Conservation (phyloP, 2,797 vertebrate species). For the Fundulus diaphanus region DNA sequence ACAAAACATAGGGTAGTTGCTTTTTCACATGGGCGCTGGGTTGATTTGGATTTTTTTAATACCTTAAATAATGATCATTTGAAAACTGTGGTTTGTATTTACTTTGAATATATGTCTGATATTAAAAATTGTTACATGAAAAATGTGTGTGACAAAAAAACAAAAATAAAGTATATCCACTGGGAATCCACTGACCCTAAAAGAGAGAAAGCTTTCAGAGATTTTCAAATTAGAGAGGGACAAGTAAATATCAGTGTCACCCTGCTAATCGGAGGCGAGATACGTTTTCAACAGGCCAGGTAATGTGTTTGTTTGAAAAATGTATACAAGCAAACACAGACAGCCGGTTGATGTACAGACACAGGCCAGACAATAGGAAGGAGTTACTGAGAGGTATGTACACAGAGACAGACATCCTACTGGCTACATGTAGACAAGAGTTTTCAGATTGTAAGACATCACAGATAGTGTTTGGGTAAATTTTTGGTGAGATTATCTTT, state of each 20-base stretch:
- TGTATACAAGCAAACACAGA: slow-evolving; percentile 68
- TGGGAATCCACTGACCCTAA: background rate
- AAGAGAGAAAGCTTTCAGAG: slow-evolving; percentile 11
- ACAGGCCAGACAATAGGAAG: slow-evolving; percentile 46
- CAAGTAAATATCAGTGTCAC: no score
- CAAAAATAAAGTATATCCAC: background rate
- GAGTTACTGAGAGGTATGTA: background rate
- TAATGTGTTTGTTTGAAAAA: slow-evolving; percentile 71
- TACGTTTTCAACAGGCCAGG: slow-evolving; percentile 38
- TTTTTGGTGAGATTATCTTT: slow-evolving; percentile 58
- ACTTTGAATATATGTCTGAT: background rate
- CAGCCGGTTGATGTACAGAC: slow-evolving; percentile 50
- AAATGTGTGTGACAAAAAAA: background rate
- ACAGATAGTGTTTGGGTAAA: slow-evolving; percentile 39
- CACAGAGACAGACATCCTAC: slow-evolving; percentile 23
- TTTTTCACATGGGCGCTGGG: background rate
- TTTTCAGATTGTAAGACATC: background rate
- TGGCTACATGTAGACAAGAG: background rate
- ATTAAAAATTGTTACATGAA: background rate
- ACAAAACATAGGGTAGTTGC: background rate
- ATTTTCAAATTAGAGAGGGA: slow-evolving; percentile 60
- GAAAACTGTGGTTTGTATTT: background rate
- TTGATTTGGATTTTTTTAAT: background rate
- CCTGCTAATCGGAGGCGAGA: slow-evolving; percentile 41
- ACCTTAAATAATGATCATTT: background rate